A percentile compares a stretch with the other conserved stretches of the same genome.
phyloP scores from a whole-genome alignment of 2,113 vertebrate species.

The Hydrolagus affinis region DNA sequence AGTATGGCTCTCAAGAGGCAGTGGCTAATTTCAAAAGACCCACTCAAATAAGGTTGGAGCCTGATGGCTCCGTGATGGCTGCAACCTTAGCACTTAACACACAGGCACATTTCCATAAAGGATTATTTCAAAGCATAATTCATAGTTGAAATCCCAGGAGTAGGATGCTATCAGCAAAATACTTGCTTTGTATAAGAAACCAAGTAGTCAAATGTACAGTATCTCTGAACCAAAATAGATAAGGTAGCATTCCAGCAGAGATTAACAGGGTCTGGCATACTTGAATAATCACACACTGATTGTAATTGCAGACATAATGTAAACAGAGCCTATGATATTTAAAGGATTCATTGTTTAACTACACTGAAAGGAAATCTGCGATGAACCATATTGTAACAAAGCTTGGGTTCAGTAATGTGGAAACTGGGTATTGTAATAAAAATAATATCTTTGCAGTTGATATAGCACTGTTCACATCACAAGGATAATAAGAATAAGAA shows the following conservation, averaged over 20 bases:
- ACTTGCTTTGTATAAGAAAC: neutral
- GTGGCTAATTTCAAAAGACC: neutral
- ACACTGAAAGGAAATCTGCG: neutral
- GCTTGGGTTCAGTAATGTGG: too few relatives aligned
- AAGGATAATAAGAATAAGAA: too few relatives aligned
- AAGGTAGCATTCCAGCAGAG: neutral
- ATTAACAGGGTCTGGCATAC: neutral
- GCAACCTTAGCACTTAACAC: neutral
- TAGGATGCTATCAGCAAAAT: neutral
- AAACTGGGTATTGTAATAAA: too few relatives aligned
- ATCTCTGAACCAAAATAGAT: neutral
- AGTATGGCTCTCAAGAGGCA: neutral
- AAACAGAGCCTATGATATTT: neutral
- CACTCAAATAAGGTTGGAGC: neutral
- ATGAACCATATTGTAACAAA: neutral
- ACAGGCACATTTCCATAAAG: slow-evolving; percentile 14
- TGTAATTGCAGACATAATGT: slow-evolving; percentile 3
- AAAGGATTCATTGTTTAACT: neutral
- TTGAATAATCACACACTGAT: neutral
- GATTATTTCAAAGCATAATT: neutral
- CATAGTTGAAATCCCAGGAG: neutral
- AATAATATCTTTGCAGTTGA: too few relatives aligned
- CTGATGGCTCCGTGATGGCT: too few relatives aligned
- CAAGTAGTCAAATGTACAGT: too few relatives aligned
- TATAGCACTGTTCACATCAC: too few relatives aligned